Base-by-base conservation (phyloP, 2,113 vertebrate species). In the Prinia subflava region DNA sequence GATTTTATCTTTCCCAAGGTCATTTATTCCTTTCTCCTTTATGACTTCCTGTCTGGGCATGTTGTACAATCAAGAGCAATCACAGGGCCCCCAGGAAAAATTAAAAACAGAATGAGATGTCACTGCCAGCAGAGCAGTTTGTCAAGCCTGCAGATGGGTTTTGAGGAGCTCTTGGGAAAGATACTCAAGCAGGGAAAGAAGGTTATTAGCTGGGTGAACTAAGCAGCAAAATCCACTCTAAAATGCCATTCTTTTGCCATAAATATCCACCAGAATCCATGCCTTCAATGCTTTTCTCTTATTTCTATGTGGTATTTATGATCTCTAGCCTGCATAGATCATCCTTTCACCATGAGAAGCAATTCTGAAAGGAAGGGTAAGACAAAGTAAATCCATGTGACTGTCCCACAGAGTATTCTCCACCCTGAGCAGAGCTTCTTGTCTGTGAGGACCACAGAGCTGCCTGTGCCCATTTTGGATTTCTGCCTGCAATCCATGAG, bases 91-190 rank as follows among this genome's bases (percentile, higher is more conserved):
- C 11, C 60, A 89, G 81, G 84, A 94, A 96, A 94, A 87, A 67
- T 64, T 78, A 78, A 94, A 92, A 73, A 15, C 22, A 57, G 64
- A 70, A 96, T 63, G 52, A 91, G 73, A 70, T 56, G 60, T 41
- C 73, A 53, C 12, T 70, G 42, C 60, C 77, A 92, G 52, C 60
- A 90, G 42, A 94, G 50, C 42, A 50, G 57, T 87, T 81, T 87
- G 76, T 95, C 87, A 95, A 80, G 42, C 15, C 69, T 96, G 59
- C 60, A 84, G 50, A 50, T 87, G 76, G 50, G 24, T 78, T 87
- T 89, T 80, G 64, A 94, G 86, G 42, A 83, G 55, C 76, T 92
- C 80, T 91, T 67, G 83, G 76, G 87, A 92, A 74, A 83, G 86
- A 77, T 9, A 65, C 30, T 76, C 50, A 44, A 31, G 15, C 39